Evolutionary conservation across 2,797 vertebrate species (phyloP).

Genomic region (Linurgus olivaceus): DNA sequence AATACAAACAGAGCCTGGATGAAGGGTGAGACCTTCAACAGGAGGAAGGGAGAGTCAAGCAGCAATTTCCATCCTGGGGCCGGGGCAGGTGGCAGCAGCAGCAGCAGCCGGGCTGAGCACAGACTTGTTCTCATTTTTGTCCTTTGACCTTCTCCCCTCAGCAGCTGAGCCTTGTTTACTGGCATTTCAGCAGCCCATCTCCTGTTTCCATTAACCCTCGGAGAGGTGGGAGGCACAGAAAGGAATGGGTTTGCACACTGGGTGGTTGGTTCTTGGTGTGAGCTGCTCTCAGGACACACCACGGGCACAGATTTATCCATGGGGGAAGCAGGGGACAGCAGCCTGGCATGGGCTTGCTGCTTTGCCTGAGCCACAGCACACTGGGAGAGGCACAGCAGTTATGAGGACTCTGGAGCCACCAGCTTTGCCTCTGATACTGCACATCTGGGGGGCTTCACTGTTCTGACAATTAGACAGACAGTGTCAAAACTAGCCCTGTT

Average conservation of each 20-base stretch:
- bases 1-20: background rate
- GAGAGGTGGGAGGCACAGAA: background rate
- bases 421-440: background rate
- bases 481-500: background rate
- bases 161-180: slow-evolving; percentile 15
- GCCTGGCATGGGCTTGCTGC: background rate
- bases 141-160: slow-evolving; percentile 24
- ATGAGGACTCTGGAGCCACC: background rate
- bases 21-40: background rate
- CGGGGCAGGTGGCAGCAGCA: background rate
- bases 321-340: background rate
- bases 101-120: background rate
- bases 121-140: slow-evolving; percentile 55
- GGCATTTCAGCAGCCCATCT: slow-evolving; percentile 1
- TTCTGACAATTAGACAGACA: background rate
- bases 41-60: background rate
- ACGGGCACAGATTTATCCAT: background rate
- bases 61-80: slow-evolving; percentile 6
- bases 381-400: background rate
- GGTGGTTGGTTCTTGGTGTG: background rate
- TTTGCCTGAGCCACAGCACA: background rate
- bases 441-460: background rate
- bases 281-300: background rate
- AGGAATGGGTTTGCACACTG: background rate
- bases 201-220: slow-evolving; percentile 11